Percentiles rank a stretch among this genome's conserved stretches.
phyloP scores from a whole-genome alignment of 2,888 invertebrate genomes.

The Lypha dubia region DNA sequence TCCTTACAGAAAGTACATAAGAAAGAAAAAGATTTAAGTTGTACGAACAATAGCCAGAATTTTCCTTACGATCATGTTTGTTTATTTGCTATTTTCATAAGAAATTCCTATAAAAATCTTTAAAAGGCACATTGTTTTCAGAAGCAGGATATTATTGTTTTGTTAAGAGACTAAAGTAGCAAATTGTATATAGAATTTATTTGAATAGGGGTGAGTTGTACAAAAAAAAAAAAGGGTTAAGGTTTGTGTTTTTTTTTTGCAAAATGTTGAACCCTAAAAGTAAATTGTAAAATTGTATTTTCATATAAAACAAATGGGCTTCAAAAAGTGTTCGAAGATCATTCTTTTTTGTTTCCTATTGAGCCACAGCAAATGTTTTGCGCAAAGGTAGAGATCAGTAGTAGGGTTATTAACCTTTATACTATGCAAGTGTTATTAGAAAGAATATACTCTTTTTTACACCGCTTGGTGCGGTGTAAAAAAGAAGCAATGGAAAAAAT shows the following conservation, averaged over 20 bases:
- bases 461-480: too few relatives aligned
- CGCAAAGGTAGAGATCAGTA: not conserved
- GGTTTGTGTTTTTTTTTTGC: constrained; percentile 36
- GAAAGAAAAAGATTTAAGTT: not conserved
- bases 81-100: not conserved
- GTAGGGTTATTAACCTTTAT: not conserved
- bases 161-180: not conserved
- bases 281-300: not conserved
- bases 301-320: not conserved
- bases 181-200: not conserved
- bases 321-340: not conserved
- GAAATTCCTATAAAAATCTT: constrained; percentile 9
- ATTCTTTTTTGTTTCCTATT: not conserved
- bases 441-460: too few relatives aligned
- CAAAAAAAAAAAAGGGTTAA: constrained; percentile 34
- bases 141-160: constrained; percentile 37
- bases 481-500: too few relatives aligned
- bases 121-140: not conserved
- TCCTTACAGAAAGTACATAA: not conserved
- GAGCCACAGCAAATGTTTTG: not conserved
- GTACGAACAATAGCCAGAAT: not conserved
- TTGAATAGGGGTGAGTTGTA: not conserved
- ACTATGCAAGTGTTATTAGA: not conserved
- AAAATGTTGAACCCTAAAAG: not conserved
- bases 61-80: not conserved